Base-by-base conservation (phyloP, 2,797 vertebrate species). In the Ambastaia sidthimunki region DNA sequence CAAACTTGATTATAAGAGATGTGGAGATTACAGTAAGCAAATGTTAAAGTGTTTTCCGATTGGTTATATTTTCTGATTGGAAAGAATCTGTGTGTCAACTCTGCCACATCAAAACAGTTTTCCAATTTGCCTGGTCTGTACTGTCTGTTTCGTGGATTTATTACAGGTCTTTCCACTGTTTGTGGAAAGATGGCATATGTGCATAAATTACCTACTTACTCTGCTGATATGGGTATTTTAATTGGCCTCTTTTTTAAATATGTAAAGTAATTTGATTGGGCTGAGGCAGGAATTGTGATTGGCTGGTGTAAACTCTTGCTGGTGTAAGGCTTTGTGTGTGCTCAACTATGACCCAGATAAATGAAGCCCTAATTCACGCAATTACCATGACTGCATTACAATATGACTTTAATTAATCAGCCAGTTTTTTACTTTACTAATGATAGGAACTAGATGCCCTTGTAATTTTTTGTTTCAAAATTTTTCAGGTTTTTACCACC, bases 321-420 rank as follows among this genome's bases (percentile, higher is more conserved):
- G n/a, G n/a, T n/a, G n/a, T 54, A 78, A 71, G 71, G 68, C 48
- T 31, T 85, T 71, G 76, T 54, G 54, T 78, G 78, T 52, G 60
- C 50, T 79, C 71, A 76, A 37, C 69, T 81, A 76, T 80, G 82
- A 76, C 76, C 80, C 54, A 77, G 76, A 37, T 83, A 63, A 81
- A 80, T 89, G 71, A 84, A 80, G 55, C 72, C 69, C 70, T 73
- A 78, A 65, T 84, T 84, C 44, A 65, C 72, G 78, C 81, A 84
- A 80, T 88, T 88, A 84, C 77, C 78, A 63, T 68, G 81, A 85
- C 75, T 84, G 79, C 74, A 78, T 90, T 89, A 83, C 85, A 82
- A 87, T 88, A 76, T 68, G 41, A 76, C 78, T 76, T 83, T 82
- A 74, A 76, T 78, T 23, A 71, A 66, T 73, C 78, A 25, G 11